Base-by-base conservation (phyloP, 1,140 invertebrate species). In the Drosophila kepulauana region DNA sequence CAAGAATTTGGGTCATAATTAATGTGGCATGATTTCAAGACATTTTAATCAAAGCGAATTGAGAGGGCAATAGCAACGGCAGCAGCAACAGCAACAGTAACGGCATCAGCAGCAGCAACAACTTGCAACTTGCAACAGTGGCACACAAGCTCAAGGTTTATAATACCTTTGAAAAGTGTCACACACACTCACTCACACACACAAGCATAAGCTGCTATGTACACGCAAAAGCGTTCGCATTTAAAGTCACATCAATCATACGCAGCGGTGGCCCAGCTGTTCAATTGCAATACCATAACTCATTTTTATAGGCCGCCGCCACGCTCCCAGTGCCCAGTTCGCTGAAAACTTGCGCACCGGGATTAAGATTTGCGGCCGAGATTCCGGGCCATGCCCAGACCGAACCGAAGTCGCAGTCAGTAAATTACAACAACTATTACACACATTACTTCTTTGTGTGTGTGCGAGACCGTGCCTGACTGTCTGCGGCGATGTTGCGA, bases 1-100 rank as follows among this genome's bases (percentile, higher is more conserved):
- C 85, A 77, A 72, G 91, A 92, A 92, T 92, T 92, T 92, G 91
- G 91, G 91, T 92, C 91, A 92, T 91, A 92, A 92, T 92, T 92
- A 90, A 92, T 92, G 88, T 91, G 86, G 91, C 87, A 91, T 92
- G 91, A 92, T 92, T 92, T 87, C 82, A 80, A 87, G 86, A 90
- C 82, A 81, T 89, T 91, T 87, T 90, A 90, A 91, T 90, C 86
- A 87, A 87, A 80, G 56, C 62, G 72, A 79, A 69, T 81, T 76
- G 74, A 76, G 66, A 66, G 73, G 58, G 66, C 65, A 66, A 52
- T 51, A 7, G 59, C 51, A 49, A 20, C 51, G 54, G 41, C 58
- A 7, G 59, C 51, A 49, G 28, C 51, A 59, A n/a, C 43, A 49
- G 35, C 46, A 16, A 49, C 35, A 10, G 11, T 35, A 59, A 16